Conservation (phyloP, 1,140 invertebrate genomes). For the Drosophila orena region DNA sequence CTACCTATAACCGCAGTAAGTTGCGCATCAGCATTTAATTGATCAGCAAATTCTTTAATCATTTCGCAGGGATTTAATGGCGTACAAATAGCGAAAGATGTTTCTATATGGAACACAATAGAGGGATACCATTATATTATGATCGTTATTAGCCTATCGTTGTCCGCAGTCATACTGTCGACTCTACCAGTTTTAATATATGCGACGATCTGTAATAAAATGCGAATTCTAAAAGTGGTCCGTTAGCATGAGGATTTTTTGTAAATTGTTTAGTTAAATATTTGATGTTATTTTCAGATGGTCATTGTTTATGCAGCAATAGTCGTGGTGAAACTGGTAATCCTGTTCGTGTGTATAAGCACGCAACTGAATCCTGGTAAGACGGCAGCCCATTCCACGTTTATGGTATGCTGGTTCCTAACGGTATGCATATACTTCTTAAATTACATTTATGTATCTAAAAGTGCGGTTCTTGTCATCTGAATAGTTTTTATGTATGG, state of each 20-base stretch:
- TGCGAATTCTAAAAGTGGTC: not conserved
- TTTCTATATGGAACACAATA: not conserved
- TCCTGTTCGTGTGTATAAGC: not conserved
- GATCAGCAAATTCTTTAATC: too few species aligned
- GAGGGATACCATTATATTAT: not conserved
- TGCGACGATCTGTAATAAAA: not conserved
- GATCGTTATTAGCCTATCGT: not conserved
- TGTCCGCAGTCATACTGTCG: not conserved
- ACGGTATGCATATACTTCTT: not conserved
- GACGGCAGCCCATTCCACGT: not conserved
- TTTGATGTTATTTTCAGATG: not conserved
- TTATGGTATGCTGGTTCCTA: not conserved
- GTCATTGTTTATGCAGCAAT: not conserved
- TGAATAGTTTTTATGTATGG: slow-evolving; percentile 1
- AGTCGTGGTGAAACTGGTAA: not conserved
- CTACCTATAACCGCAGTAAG: slow-evolving; percentile 4
- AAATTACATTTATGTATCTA: too few species aligned
- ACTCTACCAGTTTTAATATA: not conserved
- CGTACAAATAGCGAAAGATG: not conserved
- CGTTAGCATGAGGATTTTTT: not conserved
- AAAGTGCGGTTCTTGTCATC: too few species aligned
- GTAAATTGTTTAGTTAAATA: not conserved
- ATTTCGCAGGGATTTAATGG: not conserved
- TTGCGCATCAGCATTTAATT: not conserved
- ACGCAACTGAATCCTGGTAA: not conserved